Percentiles rank a stretch among this genome's conserved stretches.
These are phyloP conservation scores for Mus caroli DNA, from an alignment of 2,797 vertebrate genomes.

Conservation along the genomic window DNA sequence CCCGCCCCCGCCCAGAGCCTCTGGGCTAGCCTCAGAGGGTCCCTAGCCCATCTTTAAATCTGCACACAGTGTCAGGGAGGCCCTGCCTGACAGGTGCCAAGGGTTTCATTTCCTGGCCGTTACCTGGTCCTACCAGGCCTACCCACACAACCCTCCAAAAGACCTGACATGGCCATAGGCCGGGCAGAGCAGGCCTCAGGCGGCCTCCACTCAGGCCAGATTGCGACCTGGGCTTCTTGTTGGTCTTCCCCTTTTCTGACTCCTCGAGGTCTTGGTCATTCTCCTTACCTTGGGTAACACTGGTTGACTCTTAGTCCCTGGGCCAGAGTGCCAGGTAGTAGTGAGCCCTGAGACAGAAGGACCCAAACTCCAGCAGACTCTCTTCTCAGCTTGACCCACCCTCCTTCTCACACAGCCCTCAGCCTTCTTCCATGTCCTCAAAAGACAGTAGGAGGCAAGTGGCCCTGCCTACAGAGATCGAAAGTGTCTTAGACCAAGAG, in stretches of 20 bases:
- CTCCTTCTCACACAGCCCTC: neutral
- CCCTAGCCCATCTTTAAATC: neutral
- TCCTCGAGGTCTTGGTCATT: fast-evolving
- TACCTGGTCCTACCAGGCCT: neutral
- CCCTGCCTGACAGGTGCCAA: neutral
- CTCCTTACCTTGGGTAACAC: neutral
- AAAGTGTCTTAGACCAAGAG: neutral
- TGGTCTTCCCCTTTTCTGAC: too few species aligned
- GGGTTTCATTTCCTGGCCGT: neutral
- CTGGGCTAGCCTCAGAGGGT: constrained; percentile 68
- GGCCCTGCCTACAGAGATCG: neutral
- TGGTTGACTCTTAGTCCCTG: neutral
- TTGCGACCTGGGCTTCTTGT: neutral
- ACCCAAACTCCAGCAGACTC: neutral
- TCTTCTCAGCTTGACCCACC: fast-evolving
- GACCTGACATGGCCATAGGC: neutral
- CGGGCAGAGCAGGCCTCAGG: neutral
- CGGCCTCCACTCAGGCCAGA: neutral
- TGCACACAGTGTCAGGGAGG: neutral
- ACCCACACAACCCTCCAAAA: neutral
- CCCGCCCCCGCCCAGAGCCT: constrained; percentile 59
- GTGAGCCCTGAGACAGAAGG: neutral
- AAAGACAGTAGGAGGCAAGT: fast-evolving
- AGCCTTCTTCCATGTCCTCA: neutral
- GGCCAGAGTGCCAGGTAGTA: neutral